phyloP scores from a whole-genome alignment of 2,113 vertebrate species.

The Pangasianodon gigas region DNA sequence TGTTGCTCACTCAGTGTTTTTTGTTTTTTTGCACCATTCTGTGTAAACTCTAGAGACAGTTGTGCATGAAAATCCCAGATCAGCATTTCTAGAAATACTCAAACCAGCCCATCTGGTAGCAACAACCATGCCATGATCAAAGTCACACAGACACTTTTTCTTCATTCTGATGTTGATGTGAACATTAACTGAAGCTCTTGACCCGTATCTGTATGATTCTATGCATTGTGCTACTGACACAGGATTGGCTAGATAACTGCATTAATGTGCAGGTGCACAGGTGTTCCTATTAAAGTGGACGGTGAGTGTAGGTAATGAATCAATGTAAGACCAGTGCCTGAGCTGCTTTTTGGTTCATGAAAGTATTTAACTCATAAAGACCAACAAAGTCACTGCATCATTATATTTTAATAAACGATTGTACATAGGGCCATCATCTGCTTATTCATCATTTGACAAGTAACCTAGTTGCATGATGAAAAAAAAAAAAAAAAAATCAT shows the following conservation, averaged over 20 bases:
- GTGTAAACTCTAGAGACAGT: neutral
- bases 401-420: conserved; percentile 23
- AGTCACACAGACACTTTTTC: neutral
- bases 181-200: neutral
- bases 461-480: conserved; percentile 38
- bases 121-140: neutral
- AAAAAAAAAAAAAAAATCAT: conserved; percentile 10
- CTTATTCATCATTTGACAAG: conserved; percentile 34
- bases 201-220: neutral
- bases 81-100: neutral
- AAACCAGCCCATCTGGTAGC: neutral
- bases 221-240: neutral
- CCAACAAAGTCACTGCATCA: neutral
- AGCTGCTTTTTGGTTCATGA: neutral
- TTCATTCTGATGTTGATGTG: neutral
- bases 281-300: neutral
- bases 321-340: neutral
- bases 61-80: neutral
- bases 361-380: conserved; percentile 1
- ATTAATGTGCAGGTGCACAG: neutral
- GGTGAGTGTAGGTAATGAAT: neutral
- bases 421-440: neutral
- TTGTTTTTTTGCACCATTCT: neutral
- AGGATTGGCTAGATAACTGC: neutral
- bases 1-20: neutral